Evolutionary conservation across 2,888 invertebrate genomes (phyloP), one percentile per base, ranked within the genome.

Genomic region (Tachystola acroxantha): DNA sequence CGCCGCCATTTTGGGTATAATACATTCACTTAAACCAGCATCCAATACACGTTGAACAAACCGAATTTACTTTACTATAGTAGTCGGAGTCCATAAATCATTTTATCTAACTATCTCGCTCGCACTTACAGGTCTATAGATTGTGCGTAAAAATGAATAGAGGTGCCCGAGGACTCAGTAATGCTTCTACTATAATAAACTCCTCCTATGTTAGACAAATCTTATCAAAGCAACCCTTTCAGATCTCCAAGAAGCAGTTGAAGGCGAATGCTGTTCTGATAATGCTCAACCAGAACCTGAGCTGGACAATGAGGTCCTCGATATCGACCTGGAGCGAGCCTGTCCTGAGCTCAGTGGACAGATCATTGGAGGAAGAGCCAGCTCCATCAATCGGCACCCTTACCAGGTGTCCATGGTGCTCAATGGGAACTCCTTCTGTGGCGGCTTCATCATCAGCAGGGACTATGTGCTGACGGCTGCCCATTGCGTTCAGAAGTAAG

Each of bases 401-500:
- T 36, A 73, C 41, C 80, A 81, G 48, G 86, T 78, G 40, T 81
- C 84, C 0, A 82, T 88, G 80, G 73, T 87, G 25, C 42, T 85
- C 4, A 86, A 87, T 38, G 72, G 81, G 0, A 86, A 80, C 56
- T 79, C 85, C 0, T 85, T 86, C 53, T 88, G 87, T 40, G 87
- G 88, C 9, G 88, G 88, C 0, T 85, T 86, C 46, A 78, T 88
- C 37, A 71, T 88, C 48, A 78, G 85, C 41, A 55, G 47, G 11
- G 67, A 75, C 26, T 75, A 75, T 39, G 77, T 86, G 32, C 42
- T 87, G 39, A 87, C 88, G 0, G 86, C 87, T 0, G 87, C 87
- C 2, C 87, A 86, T 56, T 87, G 87, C 39, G 78, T 88, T 0
- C 72, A 70, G 42, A 80, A 81, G 87, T 87, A 69, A 78, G 84